phyloP scores from a whole-genome alignment of 2,888 invertebrate species.

The Tachina fera region DNA sequence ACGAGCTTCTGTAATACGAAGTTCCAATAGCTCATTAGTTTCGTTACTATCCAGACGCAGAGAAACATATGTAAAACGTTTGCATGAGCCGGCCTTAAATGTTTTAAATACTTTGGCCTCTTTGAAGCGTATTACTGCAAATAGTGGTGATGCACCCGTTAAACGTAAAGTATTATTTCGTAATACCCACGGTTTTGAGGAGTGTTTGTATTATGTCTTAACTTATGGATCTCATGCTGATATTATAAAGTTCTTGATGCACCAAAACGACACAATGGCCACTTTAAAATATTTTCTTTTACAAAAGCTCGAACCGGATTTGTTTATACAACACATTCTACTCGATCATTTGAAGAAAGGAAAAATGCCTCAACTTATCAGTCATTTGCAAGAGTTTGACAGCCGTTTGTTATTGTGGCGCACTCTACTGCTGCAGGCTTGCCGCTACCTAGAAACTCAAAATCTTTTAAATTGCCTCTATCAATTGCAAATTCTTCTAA shows the following conservation, averaged over 20 bases:
- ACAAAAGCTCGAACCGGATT: slow-evolving; percentile 87
- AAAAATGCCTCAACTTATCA: slow-evolving; percentile 85
- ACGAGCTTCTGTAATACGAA: slow-evolving; percentile 80
- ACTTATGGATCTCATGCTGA: slow-evolving; percentile 91
- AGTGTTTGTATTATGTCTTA: slow-evolving; percentile 91
- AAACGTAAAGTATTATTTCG: slow-evolving; percentile 76
- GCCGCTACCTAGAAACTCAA: slow-evolving; percentile 88
- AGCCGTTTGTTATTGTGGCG: slow-evolving; percentile 88
- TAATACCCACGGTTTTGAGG: slow-evolving; percentile 86
- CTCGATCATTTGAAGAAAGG: slow-evolving; percentile 88
- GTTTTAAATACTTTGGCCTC: slow-evolving; percentile 86
- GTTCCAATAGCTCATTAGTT: slow-evolving; percentile 80
- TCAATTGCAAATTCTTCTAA: slow-evolving; percentile 88
- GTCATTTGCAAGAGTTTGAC: slow-evolving; percentile 87
- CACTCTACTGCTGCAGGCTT: slow-evolving; percentile 87
- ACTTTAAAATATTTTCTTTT: slow-evolving; percentile 89
- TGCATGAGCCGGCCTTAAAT: slow-evolving; percentile 85
- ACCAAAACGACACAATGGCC: slow-evolving; percentile 87
- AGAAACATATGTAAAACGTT: slow-evolving; percentile 83
- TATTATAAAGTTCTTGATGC: slow-evolving; percentile 89
- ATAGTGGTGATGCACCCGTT: slow-evolving; percentile 66
- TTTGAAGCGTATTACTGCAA: slow-evolving; percentile 84
- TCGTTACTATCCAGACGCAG: slow-evolving; percentile 82
- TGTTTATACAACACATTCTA: slow-evolving; percentile 89
- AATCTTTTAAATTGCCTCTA: slow-evolving; percentile 89